Percentiles rank a stretch among this genome's conserved stretches.
phyloP scores from a whole-genome alignment of 2,113 vertebrate genomes.

The Calidris pugnax region DNA sequence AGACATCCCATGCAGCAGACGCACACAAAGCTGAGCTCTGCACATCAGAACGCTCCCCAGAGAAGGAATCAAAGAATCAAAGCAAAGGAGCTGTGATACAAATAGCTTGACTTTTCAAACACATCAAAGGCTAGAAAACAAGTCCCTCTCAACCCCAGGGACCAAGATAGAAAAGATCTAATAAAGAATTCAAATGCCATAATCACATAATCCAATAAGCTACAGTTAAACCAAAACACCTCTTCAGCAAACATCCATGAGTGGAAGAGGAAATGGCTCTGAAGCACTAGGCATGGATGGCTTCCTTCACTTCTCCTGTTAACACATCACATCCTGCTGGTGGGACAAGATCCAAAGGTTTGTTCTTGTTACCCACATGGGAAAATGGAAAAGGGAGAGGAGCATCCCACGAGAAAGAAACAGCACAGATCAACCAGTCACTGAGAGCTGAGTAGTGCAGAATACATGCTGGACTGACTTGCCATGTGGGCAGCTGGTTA shows the following conservation, averaged over 20 bases:
- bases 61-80: slow-evolving; percentile 40
- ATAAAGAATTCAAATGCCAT: slow-evolving; percentile 58
- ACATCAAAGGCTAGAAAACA: slow-evolving; percentile 46
- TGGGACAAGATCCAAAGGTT: background rate
- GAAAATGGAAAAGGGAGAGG: background rate
- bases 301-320: background rate
- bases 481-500: background rate
- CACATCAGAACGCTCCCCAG: slow-evolving; percentile 1
- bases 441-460: background rate
- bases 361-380: background rate
- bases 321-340: background rate
- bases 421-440: rapidly evolving
- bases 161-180: slow-evolving; percentile 48
- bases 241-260: slow-evolving; percentile 13
- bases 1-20: background rate
- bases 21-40: background rate
- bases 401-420: background rate
- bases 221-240: slow-evolving; percentile 55
- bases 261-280: background rate
- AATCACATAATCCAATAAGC: slow-evolving; percentile 58
- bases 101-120: slow-evolving; percentile 39
- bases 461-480: background rate
- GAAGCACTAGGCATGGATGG: background rate
- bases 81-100: slow-evolving; percentile 13
- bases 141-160: slow-evolving; percentile 20